These are phyloP conservation scores for Labroides dimidiatus DNA, from an alignment of 2,797 vertebrate genomes.

Conservation along the genomic window DNA sequence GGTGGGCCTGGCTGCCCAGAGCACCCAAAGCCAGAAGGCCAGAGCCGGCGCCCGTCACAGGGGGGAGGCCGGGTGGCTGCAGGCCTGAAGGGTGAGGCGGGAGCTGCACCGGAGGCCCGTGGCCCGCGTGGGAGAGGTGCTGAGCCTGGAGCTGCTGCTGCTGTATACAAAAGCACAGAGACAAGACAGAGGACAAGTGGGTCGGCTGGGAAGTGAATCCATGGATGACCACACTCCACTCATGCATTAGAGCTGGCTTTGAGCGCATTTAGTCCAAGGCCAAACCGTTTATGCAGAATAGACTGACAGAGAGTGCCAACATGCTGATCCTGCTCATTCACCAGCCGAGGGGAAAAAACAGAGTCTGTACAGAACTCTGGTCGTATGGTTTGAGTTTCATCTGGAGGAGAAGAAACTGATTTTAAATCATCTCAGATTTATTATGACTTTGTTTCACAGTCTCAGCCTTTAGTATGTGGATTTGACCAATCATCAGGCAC, in stretches of 20 bases:
- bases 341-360: slow-evolving; percentile 33
- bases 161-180: slow-evolving; percentile 80
- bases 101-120: slow-evolving; percentile 92
- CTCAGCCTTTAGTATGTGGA: not conserved
- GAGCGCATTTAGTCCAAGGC: slow-evolving; percentile 51
- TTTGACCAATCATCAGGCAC: not conserved
- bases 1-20: slow-evolving; percentile 93
- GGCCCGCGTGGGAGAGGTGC: slow-evolving; percentile 95
- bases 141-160: slow-evolving; percentile 98
- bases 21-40: slow-evolving; percentile 92
- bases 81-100: slow-evolving; percentile 93
- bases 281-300: slow-evolving; percentile 67
- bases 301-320: slow-evolving; percentile 48
- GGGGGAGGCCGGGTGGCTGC: slow-evolving; percentile 91
- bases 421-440: not conserved
- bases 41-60: slow-evolving; percentile 88
- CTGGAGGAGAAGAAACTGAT: not conserved
- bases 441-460: not conserved
- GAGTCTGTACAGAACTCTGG: slow-evolving; percentile 13
- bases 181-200: slow-evolving; percentile 69
- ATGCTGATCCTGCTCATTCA: slow-evolving; percentile 52
- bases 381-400: slow-evolving; percentile 11
- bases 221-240: slow-evolving; percentile 50
- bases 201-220: slow-evolving; percentile 72
- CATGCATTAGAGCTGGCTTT: slow-evolving; percentile 46